These are phyloP conservation scores for Drosophila suzukii DNA, from an alignment of 1,140 invertebrate genomes.

Conservation along the genomic window DNA sequence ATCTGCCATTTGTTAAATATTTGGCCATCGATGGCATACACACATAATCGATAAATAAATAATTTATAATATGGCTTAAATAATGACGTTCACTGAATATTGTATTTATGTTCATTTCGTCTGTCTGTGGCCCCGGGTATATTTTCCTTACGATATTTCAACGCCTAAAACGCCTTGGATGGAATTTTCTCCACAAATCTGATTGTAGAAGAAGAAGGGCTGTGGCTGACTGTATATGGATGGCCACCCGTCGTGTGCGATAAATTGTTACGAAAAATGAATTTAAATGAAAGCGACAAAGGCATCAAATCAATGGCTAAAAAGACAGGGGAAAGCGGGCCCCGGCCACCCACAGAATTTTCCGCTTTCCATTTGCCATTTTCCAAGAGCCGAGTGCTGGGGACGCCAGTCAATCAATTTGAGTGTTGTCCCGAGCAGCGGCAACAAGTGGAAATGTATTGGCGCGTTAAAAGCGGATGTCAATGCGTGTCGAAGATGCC, in stretches of 20 bases:
- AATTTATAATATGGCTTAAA: constrained; percentile 56
- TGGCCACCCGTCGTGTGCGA: constrained; percentile 38
- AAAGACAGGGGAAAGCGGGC: constrained; percentile 20
- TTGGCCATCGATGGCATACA: constrained; percentile 17
- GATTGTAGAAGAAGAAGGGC: background rate
- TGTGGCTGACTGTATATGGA: no score
- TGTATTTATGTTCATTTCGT: constrained; percentile 43
- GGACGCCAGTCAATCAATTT: constrained; percentile 69
- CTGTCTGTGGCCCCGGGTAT: constrained; percentile 11
- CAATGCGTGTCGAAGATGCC: constrained; percentile 50
- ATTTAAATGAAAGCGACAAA: constrained; percentile 58
- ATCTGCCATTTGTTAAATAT: constrained; percentile 17
- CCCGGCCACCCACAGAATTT: constrained; percentile 9
- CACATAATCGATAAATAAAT: constrained; percentile 51
- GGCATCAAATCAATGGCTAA: constrained; percentile 58
- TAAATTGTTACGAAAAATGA: constrained; percentile 68
- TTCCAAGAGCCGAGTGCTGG: constrained; percentile 8
- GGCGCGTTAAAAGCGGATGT: constrained; percentile 63
- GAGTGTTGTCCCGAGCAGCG: constrained; percentile 51
- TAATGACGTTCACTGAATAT: constrained; percentile 50
- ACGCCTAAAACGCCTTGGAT: constrained; percentile 14
- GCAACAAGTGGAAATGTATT: constrained; percentile 60
- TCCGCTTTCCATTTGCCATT: constrained; percentile 8
- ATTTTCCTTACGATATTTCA: constrained; percentile 22
- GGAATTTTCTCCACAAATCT: constrained; percentile 18